Percentiles rank a stretch among this genome's conserved stretches.
phyloP scores from a whole-genome alignment of 2,113 vertebrate genomes.

The Siphamia tubifer region DNA sequence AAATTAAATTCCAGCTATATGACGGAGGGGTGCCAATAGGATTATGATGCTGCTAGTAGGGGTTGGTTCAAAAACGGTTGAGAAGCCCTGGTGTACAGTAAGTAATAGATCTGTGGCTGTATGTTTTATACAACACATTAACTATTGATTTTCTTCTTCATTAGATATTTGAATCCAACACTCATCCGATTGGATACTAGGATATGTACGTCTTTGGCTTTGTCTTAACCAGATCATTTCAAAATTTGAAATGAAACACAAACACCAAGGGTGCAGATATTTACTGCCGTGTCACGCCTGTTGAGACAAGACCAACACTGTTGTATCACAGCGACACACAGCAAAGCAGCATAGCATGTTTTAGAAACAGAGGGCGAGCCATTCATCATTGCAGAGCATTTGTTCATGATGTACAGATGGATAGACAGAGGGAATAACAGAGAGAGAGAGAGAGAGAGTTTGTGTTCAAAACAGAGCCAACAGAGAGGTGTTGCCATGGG shows the following conservation, averaged over 20 bases:
- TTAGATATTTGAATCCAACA: no score
- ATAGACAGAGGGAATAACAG: slow-evolving; percentile 34
- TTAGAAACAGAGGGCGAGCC: slow-evolving; percentile 18
- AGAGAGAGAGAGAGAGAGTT: slow-evolving; percentile 44
- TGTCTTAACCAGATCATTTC: background rate
- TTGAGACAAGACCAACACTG: background rate
- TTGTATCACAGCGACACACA: background rate
- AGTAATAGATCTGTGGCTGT: no score
- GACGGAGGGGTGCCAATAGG: no score
- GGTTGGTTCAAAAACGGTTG: no score
- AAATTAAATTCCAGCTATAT: no score
- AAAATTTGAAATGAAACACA: background rate
- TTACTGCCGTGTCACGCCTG: background rate
- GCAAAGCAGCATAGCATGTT: background rate
- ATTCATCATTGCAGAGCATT: background rate
- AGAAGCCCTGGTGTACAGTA: no score
- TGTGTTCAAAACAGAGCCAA: slow-evolving; percentile 67
- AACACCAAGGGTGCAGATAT: background rate
- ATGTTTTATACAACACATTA: no score
- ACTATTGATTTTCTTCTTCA: no score
- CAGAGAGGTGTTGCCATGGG: slow-evolving; percentile 63
- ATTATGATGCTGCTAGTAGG: no score
- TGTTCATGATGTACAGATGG: slow-evolving; percentile 42
- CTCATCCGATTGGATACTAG: no score
- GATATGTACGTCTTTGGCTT: no score